These are phyloP conservation scores for Pammene fasciana DNA, from an alignment of 2,888 invertebrate species.

Conservation along the genomic window DNA sequence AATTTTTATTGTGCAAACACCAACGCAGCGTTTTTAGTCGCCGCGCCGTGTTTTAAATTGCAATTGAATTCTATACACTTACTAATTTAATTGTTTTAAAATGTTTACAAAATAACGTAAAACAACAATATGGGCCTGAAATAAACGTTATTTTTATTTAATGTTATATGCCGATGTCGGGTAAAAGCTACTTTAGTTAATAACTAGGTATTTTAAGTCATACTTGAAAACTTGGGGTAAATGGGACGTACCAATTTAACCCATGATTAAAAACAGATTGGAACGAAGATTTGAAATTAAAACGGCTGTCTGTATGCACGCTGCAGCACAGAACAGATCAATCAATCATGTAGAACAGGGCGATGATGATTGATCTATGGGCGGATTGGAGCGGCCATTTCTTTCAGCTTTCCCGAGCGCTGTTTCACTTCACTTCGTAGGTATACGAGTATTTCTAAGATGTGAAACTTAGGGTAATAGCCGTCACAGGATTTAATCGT, in stretches of 20 bases:
- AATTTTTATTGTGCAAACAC: constrained; percentile 11
- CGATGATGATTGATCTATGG: constrained; percentile 40
- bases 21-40: constrained; percentile 2
- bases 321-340: constrained; percentile 22
- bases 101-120: too few relatives aligned
- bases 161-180: too few relatives aligned
- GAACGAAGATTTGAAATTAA: constrained; percentile 30
- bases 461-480: too few relatives aligned
- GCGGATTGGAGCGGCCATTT: constrained; percentile 32
- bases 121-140: too few relatives aligned
- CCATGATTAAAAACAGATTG: constrained; percentile 21
- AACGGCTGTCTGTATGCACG: constrained; percentile 31
- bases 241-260: neutral
- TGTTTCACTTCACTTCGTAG: neutral
- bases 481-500: too few relatives aligned
- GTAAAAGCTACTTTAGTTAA: too few relatives aligned
- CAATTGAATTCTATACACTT: neutral
- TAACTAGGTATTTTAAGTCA: too few relatives aligned
- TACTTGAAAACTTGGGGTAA: neutral
- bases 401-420: constrained; percentile 36
- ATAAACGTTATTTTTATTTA: too few relatives aligned
- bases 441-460: neutral
- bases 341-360: constrained; percentile 39
- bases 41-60: neutral
- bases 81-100: neutral